These are phyloP conservation scores for Monochamus saltuarius DNA, from an alignment of 1,140 invertebrate genomes.

Conservation along the genomic window DNA sequence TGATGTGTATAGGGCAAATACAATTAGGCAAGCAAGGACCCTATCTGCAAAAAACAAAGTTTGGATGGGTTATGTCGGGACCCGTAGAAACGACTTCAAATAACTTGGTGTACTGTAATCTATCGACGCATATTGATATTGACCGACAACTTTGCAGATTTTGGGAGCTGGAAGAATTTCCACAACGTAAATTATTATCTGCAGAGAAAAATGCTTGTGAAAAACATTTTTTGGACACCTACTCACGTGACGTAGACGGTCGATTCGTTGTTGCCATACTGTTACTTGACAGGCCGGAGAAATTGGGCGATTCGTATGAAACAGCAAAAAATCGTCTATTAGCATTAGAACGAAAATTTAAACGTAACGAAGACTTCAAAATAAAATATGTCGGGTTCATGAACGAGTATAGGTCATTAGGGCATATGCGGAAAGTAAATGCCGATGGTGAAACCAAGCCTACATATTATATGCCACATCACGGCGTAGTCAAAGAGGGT, in stretches of 20 bases:
- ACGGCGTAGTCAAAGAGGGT: slow-evolving; percentile 42
- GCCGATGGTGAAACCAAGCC: not conserved
- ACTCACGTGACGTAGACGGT: too few species aligned
- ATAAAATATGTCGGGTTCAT: slow-evolving; percentile 4
- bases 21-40: not conserved
- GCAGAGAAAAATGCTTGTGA: not conserved
- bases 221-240: not conserved
- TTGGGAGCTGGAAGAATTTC: slow-evolving; percentile 10
- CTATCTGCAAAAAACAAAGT: slow-evolving; percentile 1
- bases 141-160: slow-evolving; percentile 4
- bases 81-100: not conserved
- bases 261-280: too few species aligned
- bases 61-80: slow-evolving; percentile 4
- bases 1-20: slow-evolving; percentile 8
- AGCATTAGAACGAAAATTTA: too few species aligned
- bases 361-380: too few species aligned
- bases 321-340: too few species aligned
- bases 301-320: too few species aligned
- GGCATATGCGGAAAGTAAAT: not conserved
- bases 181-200: too few species aligned
- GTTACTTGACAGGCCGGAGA: too few species aligned
- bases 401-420: slow-evolving; percentile 8
- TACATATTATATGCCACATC: slow-evolving; percentile 51
- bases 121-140: not conserved
- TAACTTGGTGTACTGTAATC: not conserved